Evolutionary conservation across 1,140 invertebrate genomes (phyloP), one percentile per base, ranked within the genome.

Genomic region (Orchestia grillus): DNA sequence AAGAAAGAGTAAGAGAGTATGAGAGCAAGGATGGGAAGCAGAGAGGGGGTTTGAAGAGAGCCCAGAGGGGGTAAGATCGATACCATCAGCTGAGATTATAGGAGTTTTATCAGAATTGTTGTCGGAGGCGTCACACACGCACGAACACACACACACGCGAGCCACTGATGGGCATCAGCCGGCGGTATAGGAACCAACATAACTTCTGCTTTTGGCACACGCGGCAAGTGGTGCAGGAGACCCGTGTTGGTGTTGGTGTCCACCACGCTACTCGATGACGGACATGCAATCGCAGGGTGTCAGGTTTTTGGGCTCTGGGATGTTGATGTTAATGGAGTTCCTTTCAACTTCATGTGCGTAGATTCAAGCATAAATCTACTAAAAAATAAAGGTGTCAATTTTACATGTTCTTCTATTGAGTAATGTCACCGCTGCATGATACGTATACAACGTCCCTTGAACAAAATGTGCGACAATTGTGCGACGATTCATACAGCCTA

Each of bases 81-180:
- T 94, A 94, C 43, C 92, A 94, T 94, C 92, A 94, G 92, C 92
- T 94, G 92, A 94, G 92, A 94, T 94, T 94, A 94, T 94, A 94
- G 43, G 92, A 94, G 92, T 94, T 94, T 94, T 94, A 94, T 94
- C 44, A 45, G 43, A 44, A 45, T 94, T 94, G 92, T 94, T 94
- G 92, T 94, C 92, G 43, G 92, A 8, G 41, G 92, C 40, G 23
- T 19, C 92, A 94, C 92, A 36, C 92, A 94, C 44, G 44, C 92
- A 94, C 44, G 43, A 94, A 94, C 92, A 94, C 92, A 94, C 92
- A 44, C 90, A 87, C 87, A 87, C 87, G 28, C 23, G 88, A 53
- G 47, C 47, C 41, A 41, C 87, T 44, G 43, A 90, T 44, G 62
- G 62, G 62, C 62, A 77, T 77, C 62, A 36, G 11, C 36, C 15